Percentiles rank a stretch among this genome's conserved stretches.
phyloP scores from a whole-genome alignment of 2,888 invertebrate genomes.

The Eupeodes luniger region DNA sequence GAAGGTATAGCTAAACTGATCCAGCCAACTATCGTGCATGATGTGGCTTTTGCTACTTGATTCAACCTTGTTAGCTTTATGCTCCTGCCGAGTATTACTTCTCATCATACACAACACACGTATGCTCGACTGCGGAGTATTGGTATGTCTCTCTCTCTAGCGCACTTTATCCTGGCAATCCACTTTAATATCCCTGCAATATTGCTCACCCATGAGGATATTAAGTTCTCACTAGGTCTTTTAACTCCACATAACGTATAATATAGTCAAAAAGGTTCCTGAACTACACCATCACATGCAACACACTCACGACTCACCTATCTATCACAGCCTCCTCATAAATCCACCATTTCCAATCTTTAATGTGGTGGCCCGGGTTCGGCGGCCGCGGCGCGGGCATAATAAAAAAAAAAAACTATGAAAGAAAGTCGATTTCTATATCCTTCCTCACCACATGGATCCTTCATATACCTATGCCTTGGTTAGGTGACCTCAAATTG shows the following conservation, averaged over 20 bases:
- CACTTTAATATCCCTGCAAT: slow-evolving; percentile 72
- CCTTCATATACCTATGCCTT: slow-evolving; percentile 5
- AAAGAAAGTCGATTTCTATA: slow-evolving; percentile 55
- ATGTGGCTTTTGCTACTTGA: slow-evolving; percentile 59
- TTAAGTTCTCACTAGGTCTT: slow-evolving; percentile 71
- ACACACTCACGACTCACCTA: slow-evolving; percentile 59
- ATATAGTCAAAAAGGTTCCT: slow-evolving; percentile 46
- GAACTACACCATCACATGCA: slow-evolving; percentile 29
- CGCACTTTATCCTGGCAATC: slow-evolving; percentile 63
- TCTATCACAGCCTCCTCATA: slow-evolving; percentile 76
- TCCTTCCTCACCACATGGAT: slow-evolving; percentile 35
- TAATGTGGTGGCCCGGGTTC: slow-evolving; percentile 31
- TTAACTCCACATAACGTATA: slow-evolving; percentile 31
- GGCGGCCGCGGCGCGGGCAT: not conserved
- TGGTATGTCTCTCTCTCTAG: not conserved
- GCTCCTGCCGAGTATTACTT: not conserved
- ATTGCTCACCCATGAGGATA: slow-evolving; percentile 74
- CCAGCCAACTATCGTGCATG: slow-evolving; percentile 68
- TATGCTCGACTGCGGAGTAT: not conserved
- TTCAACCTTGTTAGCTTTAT: slow-evolving; percentile 54
- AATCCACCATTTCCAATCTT: slow-evolving; percentile 75
- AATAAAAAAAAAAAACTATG: slow-evolving; percentile 15
- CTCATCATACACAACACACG: not conserved
- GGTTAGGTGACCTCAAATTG: slow-evolving; percentile 72
- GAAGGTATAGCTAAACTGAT: slow-evolving; percentile 16